A percentile compares a stretch with the other conserved stretches of the same genome.
phyloP scores from a whole-genome alignment of 2,888 invertebrate species.

The Spisula solida region DNA sequence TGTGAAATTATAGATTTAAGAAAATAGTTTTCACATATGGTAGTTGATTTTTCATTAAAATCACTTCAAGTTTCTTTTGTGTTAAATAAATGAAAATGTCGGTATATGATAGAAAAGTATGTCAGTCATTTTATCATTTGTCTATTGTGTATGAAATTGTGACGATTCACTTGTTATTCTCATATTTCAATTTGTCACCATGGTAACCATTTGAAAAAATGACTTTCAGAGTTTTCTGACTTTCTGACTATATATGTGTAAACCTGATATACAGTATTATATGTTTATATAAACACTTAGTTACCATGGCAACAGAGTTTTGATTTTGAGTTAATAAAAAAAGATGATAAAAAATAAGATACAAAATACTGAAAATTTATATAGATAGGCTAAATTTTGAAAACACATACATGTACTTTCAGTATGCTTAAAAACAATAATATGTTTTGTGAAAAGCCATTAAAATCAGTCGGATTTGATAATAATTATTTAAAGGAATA shows the following conservation, averaged over 20 bases:
- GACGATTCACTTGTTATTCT: not conserved
- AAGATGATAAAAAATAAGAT: no score
- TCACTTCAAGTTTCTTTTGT: constrained; percentile 11
- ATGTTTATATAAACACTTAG: constrained; percentile 56
- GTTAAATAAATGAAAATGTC: constrained; percentile 11
- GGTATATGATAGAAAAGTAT: not conserved
- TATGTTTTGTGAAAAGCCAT: not conserved
- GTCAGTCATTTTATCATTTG: not conserved
- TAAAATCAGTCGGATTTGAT: not conserved
- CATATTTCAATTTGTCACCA: not conserved
- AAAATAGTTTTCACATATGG: no score
- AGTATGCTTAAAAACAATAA: not conserved
- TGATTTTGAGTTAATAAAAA: not conserved
- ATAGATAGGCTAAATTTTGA: not conserved
- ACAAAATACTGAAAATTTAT: not conserved
- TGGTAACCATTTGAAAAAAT: not conserved
- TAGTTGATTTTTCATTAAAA: not conserved
- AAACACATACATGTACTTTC: no score
- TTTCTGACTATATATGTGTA: constrained; percentile 46
- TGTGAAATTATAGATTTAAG: no score
- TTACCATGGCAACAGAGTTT: constrained; percentile 49
- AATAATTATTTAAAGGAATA: not conserved
- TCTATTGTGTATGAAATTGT: not conserved
- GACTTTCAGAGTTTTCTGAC: constrained; percentile 10
- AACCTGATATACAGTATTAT: constrained; percentile 73